Percentiles rank a stretch among this genome's conserved stretches.
Evolutionary conservation across 2,113 vertebrate species (phyloP).

Genomic region (Aythya baeri): DNA sequence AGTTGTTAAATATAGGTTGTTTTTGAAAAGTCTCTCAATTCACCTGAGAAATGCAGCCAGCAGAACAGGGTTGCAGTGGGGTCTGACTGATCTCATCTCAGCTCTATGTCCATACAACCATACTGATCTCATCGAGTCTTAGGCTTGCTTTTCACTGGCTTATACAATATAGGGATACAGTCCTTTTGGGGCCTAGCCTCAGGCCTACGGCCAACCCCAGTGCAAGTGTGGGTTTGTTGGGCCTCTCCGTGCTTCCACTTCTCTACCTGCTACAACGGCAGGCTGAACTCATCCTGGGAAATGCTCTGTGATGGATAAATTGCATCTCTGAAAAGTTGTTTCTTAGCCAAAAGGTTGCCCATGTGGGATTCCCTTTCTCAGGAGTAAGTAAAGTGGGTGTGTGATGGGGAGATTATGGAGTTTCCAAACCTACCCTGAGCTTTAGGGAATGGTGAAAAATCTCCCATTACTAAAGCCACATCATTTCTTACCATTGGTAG

Average conservation of each 20-base stretch:
- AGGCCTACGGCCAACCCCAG: fast-evolving
- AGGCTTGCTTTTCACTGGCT: not conserved
- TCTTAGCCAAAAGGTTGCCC: not conserved
- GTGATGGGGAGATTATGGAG: not conserved
- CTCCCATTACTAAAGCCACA: not conserved
- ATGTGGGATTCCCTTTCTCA: not conserved
- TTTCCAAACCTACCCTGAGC: no score
- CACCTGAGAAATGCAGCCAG: not conserved
- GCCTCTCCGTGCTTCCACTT: not conserved
- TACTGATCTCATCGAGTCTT: not conserved
- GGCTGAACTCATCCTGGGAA: not conserved
- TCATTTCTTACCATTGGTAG: not conserved
- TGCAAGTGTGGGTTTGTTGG: not conserved
- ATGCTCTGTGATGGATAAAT: no score
- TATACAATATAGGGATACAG: fast-evolving
- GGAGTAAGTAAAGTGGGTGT: not conserved
- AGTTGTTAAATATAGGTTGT: not conserved
- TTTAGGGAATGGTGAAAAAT: not conserved
- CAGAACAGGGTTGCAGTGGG: not conserved
- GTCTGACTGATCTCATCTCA: not conserved
- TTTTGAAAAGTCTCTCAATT: not conserved
- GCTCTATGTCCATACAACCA: not conserved
- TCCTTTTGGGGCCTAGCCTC: not conserved
- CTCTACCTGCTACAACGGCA: not conserved
- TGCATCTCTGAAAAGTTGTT: not conserved